Conservation (phyloP, 2,888 invertebrate genomes). For the Phymatocera aterrima region DNA sequence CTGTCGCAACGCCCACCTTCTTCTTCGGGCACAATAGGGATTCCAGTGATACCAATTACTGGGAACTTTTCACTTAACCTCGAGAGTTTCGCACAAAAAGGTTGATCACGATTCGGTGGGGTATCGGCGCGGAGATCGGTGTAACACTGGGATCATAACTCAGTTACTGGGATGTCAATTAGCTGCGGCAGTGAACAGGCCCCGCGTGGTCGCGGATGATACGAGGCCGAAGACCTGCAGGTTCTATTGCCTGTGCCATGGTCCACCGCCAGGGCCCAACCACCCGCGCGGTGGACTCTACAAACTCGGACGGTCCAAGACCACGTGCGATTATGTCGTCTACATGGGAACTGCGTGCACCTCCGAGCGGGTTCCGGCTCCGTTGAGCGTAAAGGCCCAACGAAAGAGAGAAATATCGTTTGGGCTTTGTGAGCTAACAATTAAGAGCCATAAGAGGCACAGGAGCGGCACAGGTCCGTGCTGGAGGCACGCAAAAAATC, state of each 20-base stretch:
- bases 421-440: slow-evolving; percentile 13
- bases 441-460: slow-evolving; percentile 23
- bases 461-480: background rate
- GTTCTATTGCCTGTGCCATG: slow-evolving; percentile 21
- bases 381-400: slow-evolving; percentile 28
- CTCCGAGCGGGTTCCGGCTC: slow-evolving; percentile 26
- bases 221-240: slow-evolving; percentile 31
- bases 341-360: slow-evolving; percentile 20
- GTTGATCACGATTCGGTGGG: slow-evolving; percentile 57
- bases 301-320: slow-evolving; percentile 16
- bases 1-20: slow-evolving; percentile 24
- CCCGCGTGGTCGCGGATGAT: slow-evolving; percentile 43
- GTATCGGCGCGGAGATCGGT: slow-evolving; percentile 58
- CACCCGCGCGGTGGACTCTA: slow-evolving; percentile 33
- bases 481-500: background rate
- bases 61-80: slow-evolving; percentile 45
- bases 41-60: slow-evolving; percentile 55
- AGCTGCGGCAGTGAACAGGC: slow-evolving; percentile 51
- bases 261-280: slow-evolving; percentile 29
- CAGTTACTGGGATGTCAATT: slow-evolving; percentile 62
- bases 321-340: slow-evolving; percentile 43
- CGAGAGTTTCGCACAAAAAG: slow-evolving; percentile 53
- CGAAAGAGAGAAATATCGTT: slow-evolving; percentile 32
- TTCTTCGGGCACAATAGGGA: slow-evolving; percentile 51
- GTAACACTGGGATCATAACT: slow-evolving; percentile 59